Conservation (phyloP, 2,888 invertebrate species). For the Dascillus cervinus region DNA sequence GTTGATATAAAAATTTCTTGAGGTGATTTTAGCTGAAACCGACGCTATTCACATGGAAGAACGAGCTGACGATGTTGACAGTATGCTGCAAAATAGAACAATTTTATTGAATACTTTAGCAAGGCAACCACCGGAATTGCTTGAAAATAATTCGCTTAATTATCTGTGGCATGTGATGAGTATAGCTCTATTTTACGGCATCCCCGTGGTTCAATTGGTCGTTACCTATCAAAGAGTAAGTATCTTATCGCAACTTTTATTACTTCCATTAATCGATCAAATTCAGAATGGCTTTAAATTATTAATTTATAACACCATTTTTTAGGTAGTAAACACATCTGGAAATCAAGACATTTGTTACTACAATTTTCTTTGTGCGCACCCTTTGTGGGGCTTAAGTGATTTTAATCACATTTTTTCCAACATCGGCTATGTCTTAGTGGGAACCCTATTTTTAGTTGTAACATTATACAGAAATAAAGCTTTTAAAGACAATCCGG, state of each 20-base stretch:
- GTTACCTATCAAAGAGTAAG: constrained; percentile 66
- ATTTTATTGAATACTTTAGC: constrained; percentile 3
- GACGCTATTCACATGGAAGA: no score
- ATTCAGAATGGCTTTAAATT: constrained; percentile 1
- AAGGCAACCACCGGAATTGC: neutral
- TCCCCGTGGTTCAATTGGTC: constrained; percentile 79
- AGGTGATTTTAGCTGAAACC: no score
- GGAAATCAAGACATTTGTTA: constrained; percentile 84
- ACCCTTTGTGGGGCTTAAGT: constrained; percentile 63
- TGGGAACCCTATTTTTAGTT: constrained; percentile 70
- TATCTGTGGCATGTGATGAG: constrained; percentile 72
- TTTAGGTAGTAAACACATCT: constrained; percentile 64
- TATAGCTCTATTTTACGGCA: constrained; percentile 74
- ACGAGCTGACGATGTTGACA: no score
- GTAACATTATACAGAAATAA: constrained; percentile 54
- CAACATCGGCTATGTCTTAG: constrained; percentile 71
- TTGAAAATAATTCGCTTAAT: constrained; percentile 52
- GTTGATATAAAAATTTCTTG: no score
- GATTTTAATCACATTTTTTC: constrained; percentile 85
- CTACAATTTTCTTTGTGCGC: constrained; percentile 81
- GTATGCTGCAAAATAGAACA: no score
- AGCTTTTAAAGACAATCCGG: no score
- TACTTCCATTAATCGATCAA: neutral
- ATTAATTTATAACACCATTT: constrained; percentile 1
- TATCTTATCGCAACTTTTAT: constrained; percentile 24